Evolutionary conservation across 2,888 invertebrate species (phyloP).

Genomic region (Norana najaformis): DNA sequence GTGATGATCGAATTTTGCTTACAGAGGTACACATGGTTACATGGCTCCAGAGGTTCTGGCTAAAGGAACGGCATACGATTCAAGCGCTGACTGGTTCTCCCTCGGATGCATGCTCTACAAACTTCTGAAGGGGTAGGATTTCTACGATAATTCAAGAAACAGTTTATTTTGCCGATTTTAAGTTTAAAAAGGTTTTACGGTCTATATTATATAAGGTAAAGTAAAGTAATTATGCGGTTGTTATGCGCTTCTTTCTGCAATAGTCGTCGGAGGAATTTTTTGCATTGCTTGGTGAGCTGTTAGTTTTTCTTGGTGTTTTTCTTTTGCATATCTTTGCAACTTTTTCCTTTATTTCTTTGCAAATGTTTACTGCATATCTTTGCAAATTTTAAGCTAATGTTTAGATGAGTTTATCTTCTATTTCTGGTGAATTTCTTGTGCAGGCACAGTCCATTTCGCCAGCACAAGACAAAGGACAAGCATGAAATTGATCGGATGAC

Average conservation of each 20-base stretch:
- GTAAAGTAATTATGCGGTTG: not conserved
- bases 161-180: not conserved
- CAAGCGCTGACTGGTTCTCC: conserved; percentile 99
- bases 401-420: not conserved
- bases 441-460: conserved; percentile 93
- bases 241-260: not conserved
- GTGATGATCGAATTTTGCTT: conserved; percentile 50
- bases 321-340: not conserved
- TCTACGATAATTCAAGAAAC: not conserved
- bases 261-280: not conserved
- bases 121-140: conserved; percentile 80
- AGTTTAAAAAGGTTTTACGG: not conserved
- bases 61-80: conserved; percentile 97
- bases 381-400: too few relatives aligned
- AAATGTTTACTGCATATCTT: not conserved
- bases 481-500: conserved; percentile 99
- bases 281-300: not conserved
- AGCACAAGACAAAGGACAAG: conserved; percentile 99
- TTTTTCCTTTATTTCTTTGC: not conserved
- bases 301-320: too few relatives aligned
- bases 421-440: conserved; percentile 25
- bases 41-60: conserved; percentile 99
- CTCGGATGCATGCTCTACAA: conserved; percentile 99
- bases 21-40: conserved; percentile 97
- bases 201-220: too few relatives aligned